Base-by-base conservation (phyloP, 1,140 invertebrate species). In the Plutomurus gul region DNA sequence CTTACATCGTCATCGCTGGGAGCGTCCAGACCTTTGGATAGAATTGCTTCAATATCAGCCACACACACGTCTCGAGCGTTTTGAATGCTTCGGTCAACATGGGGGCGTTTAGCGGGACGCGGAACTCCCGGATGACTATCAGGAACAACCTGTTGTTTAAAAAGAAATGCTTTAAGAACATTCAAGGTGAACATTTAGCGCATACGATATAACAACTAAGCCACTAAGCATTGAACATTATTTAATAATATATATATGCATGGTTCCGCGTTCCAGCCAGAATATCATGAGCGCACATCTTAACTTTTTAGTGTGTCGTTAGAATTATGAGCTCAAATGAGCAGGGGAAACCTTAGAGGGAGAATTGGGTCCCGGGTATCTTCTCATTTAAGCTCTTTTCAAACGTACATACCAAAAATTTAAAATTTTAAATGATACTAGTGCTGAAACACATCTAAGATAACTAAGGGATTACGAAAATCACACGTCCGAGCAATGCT, bases 131-230 rank as follows among this genome's bases (percentile, higher is more conserved):
- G 75, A 10, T 70, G 75, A 13, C 75, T 39, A 70, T 77, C 75
- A n/a, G 75, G 75, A 43, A 77, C 75, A 1, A 77, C 75, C 75
- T 77, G 36, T 18, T 47, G 36, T 13, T 39, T 22, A 43, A 70
- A 76, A 76, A 43, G 16, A 30, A 39, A 4, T 40, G 20, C 18
- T 40, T 73, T 73, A 73, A 25, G 27, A 22, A 16, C 3, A 11
- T 65, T 30, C 4, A 46, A 40, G 18, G n/a, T n/a, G n/a, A 43
- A 22, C 27, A 74, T 36, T 30, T 49, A n/a, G 40, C 27, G 43
- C 40, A 47, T 75, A 75, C 33, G 56, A 25, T 33, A 65, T 33
- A 51, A n/a, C 13, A 33, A 65, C 56, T 65, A 65, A 65, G 56
- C 56, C 56, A 65, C 56, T 65, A 65, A 65, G 56, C 56, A 65